Conservation (phyloP, 2,888 invertebrate genomes). For the Slavum lentiscoides region DNA sequence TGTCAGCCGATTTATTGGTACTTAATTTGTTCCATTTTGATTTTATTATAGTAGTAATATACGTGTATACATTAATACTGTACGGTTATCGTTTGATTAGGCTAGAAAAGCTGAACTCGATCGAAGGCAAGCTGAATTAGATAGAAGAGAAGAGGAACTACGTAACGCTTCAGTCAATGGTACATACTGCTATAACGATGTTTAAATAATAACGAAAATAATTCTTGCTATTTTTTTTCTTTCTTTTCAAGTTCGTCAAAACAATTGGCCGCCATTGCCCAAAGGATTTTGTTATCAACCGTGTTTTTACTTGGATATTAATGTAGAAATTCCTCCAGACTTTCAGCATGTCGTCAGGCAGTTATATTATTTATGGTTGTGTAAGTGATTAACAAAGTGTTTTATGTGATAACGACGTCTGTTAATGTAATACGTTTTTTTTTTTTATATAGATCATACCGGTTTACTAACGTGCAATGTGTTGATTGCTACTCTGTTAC, state of each 20-base stretch:
- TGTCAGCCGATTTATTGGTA: slow-evolving; percentile 57
- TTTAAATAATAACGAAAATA: slow-evolving; percentile 12
- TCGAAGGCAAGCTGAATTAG: slow-evolving; percentile 85
- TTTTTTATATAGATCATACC: slow-evolving; percentile 77
- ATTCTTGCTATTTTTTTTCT: slow-evolving; percentile 51
- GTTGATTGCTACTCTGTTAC: slow-evolving; percentile 78
- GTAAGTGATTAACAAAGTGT: slow-evolving; percentile 68
- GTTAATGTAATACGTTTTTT: background rate
- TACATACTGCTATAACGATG: slow-evolving; percentile 56
- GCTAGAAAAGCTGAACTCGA: slow-evolving; percentile 84
- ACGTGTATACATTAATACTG: background rate
- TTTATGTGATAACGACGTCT: background rate
- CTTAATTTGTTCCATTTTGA: slow-evolving; percentile 46
- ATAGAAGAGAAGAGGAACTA: slow-evolving; percentile 85
- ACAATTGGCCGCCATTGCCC: slow-evolving; percentile 99
- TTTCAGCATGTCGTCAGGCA: slow-evolving; percentile 95
- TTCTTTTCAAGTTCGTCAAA: slow-evolving; percentile 70
- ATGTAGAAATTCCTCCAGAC: slow-evolving; percentile 95
- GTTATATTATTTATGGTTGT: slow-evolving; percentile 95
- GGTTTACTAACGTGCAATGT: slow-evolving; percentile 83
- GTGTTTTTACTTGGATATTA: slow-evolving; percentile 99
- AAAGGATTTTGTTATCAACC: slow-evolving; percentile 91
- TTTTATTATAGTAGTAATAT: background rate
- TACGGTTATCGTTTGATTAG: background rate
- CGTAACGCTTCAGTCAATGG: slow-evolving; percentile 64